Percentiles rank a stretch among this genome's conserved stretches.
phyloP scores from a whole-genome alignment of 2,888 invertebrate species.

The Cyaniris semiargus region DNA sequence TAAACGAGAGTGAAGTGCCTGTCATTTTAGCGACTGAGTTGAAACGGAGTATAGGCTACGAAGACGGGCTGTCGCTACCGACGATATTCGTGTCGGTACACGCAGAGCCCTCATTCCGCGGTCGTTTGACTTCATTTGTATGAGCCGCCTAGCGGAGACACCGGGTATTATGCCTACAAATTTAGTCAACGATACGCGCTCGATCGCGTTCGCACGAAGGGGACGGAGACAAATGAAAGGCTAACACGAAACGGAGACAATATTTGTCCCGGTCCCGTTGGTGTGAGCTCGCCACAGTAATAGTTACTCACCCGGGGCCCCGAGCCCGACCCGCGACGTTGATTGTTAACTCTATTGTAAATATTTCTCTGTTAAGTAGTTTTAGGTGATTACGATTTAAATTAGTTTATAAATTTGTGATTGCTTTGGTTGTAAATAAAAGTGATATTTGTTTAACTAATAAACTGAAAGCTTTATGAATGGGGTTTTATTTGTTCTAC shows the following conservation, averaged over 20 bases:
- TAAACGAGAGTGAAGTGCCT: constrained; percentile 9
- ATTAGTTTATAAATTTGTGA: constrained; percentile 75
- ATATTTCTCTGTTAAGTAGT: constrained; percentile 80
- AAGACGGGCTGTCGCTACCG: not conserved
- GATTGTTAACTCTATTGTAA: constrained; percentile 77
- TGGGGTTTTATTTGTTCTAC: constrained; percentile 35
- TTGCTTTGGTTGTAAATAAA: constrained; percentile 80
- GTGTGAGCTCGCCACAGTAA: not conserved
- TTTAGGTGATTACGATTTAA: constrained; percentile 71
- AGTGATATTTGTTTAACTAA: constrained; percentile 80
- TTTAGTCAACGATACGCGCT: not conserved
- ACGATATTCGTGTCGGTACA: not conserved
- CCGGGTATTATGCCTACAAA: not conserved
- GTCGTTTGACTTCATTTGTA: constrained; percentile 6
- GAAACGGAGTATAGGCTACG: not conserved
- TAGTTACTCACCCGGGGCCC: constrained; percentile 17
- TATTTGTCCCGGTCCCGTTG: not conserved
- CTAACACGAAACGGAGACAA: not conserved
- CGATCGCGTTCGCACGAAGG: not conserved
- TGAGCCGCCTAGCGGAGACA: not conserved
- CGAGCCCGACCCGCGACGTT: constrained; percentile 47
- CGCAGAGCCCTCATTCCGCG: not conserved
- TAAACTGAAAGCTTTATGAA: constrained; percentile 73
- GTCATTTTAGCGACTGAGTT: not conserved
- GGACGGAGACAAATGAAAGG: not conserved